Evolutionary conservation across 2,888 invertebrate species (phyloP).

Genomic region (Diloba caeruleocephala): DNA sequence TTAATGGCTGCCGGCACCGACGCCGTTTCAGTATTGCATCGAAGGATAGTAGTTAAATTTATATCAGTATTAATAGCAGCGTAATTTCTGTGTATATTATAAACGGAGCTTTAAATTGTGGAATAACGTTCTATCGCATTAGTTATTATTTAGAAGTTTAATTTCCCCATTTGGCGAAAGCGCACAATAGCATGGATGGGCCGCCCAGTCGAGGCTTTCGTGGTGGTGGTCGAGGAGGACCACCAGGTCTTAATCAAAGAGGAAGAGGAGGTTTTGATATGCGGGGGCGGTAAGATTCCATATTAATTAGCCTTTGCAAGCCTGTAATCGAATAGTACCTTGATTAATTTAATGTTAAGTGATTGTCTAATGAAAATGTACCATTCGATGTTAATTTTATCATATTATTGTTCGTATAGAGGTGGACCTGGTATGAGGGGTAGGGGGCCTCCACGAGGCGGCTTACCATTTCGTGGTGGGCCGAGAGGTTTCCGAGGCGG

Average conservation of each 20-base stretch:
- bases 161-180: slow-evolving; percentile 1
- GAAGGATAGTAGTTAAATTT: too few species aligned
- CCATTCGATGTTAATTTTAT: too few species aligned
- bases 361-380: background rate
- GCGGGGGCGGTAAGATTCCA: slow-evolving; percentile 78
- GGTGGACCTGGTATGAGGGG: slow-evolving; percentile 83
- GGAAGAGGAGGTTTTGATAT: slow-evolving; percentile 84
- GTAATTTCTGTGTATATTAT: too few species aligned
- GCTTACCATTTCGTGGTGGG: slow-evolving; percentile 74
- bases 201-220: slow-evolving; percentile 80
- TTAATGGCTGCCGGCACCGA: too few species aligned
- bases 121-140: too few species aligned
- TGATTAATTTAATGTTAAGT: slow-evolving; percentile 20
- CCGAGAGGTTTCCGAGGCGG: slow-evolving; percentile 83
- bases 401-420: too few species aligned
- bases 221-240: slow-evolving; percentile 82
- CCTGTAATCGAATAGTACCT: background rate
- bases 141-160: background rate
- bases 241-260: slow-evolving; percentile 71
- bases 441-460: slow-evolving; percentile 76
- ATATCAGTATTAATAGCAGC: too few species aligned
- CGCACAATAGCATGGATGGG: slow-evolving; percentile 67
- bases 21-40: too few species aligned
- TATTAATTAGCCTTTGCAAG: too few species aligned
- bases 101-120: too few species aligned